Conservation (phyloP, 2,113 vertebrate genomes). For the Laticauda laticaudata region DNA sequence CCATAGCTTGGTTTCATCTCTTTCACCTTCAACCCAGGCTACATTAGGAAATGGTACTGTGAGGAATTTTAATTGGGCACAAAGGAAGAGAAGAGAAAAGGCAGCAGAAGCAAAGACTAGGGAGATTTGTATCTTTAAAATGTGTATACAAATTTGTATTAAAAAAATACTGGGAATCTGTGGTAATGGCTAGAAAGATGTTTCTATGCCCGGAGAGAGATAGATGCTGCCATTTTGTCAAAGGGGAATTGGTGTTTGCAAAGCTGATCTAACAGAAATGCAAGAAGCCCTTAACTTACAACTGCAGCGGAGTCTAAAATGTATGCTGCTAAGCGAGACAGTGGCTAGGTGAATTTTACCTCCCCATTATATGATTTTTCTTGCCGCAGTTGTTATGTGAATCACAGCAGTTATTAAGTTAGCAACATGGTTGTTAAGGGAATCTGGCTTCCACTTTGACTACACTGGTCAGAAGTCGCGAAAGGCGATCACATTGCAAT, state of each 20-base stretch:
- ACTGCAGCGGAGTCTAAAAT: background rate
- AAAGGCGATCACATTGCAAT: background rate
- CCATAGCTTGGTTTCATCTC: background rate
- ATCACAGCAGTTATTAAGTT: background rate
- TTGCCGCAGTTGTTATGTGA: background rate
- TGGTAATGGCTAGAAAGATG: background rate
- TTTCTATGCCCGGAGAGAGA: background rate
- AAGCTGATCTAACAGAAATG: background rate
- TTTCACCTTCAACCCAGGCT: background rate
- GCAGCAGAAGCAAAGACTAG: background rate
- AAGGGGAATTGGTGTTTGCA: background rate
- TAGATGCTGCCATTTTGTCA: background rate
- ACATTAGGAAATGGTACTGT: background rate
- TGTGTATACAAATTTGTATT: too few relatives aligned
- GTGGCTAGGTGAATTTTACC: background rate
- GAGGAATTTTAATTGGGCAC: background rate
- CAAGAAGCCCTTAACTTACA: background rate
- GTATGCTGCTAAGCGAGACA: background rate
- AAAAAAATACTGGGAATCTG: background rate
- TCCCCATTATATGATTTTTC: background rate
- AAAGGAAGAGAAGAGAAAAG: background rate
- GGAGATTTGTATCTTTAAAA: background rate
- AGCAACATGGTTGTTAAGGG: background rate
- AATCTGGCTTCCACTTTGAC: background rate
- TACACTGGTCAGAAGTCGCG: background rate